Percentiles rank a stretch among this genome's conserved stretches.
phyloP scores from a whole-genome alignment of 2,888 invertebrate species.

The Drosophila formosana region DNA sequence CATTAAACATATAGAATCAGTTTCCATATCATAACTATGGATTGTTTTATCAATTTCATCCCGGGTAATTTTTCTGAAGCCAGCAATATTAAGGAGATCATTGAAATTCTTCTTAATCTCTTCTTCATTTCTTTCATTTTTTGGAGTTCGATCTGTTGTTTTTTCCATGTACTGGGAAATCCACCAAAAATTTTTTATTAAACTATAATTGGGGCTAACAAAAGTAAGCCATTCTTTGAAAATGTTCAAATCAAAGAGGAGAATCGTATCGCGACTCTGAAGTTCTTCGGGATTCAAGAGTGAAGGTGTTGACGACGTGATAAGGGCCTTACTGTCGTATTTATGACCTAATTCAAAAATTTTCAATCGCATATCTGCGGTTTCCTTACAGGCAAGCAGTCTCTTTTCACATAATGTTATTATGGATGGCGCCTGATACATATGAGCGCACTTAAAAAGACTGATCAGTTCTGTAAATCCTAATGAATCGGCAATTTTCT shows the following conservation, averaged over 20 bases:
- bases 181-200: not conserved
- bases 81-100: not conserved
- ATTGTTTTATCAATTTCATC: not conserved
- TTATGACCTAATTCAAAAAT: conserved; percentile 23
- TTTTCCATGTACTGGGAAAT: not conserved
- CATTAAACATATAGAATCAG: not conserved
- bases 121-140: not conserved
- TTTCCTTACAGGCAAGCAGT: not conserved
- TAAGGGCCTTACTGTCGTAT: not conserved
- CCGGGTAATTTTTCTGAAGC: not conserved
- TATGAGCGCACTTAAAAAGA: conserved; percentile 18
- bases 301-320: not conserved
- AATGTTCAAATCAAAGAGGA: not conserved
- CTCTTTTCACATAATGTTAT: not conserved
- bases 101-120: not conserved
- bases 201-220: not conserved
- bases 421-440: conserved; percentile 25
- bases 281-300: not conserved
- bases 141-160: not conserved
- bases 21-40: not conserved
- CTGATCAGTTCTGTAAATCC: conserved; percentile 3
- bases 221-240: not conserved
- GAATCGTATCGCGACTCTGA: not conserved
- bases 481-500: not conserved
- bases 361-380: not conserved